phyloP scores from a whole-genome alignment of 2,113 vertebrate species.

The Uropsilus gracilis region DNA sequence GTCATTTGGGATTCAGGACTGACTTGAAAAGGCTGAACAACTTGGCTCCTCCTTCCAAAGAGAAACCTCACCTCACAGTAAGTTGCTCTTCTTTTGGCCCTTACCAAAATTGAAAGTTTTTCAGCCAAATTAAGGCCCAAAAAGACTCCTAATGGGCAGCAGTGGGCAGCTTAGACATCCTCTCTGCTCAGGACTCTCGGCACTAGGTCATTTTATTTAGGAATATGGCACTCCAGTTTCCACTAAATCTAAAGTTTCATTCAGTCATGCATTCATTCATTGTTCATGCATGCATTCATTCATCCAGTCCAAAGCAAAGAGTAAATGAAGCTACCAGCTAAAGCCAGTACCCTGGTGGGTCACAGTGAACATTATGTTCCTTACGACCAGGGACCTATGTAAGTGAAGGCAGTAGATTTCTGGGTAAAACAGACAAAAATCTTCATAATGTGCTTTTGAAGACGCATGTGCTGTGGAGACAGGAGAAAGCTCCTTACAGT shows the following conservation, averaged over 20 bases:
- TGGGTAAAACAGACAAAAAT: not conserved
- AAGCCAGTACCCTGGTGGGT: not conserved
- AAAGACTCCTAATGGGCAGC: not conserved
- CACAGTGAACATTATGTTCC: not conserved
- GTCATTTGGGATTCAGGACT: not conserved
- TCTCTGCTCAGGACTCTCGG: not conserved
- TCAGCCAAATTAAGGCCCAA: slow-evolving; percentile 26
- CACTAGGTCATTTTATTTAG: not conserved
- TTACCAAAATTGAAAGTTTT: slow-evolving; percentile 27
- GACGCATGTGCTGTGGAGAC: not conserved
- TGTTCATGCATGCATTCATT: not conserved
- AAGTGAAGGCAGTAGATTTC: not conserved
- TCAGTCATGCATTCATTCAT: not conserved
- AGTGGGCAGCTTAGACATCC: not conserved
- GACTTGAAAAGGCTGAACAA: not conserved
- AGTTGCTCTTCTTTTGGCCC: slow-evolving; percentile 29
- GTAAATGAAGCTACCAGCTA: not conserved
- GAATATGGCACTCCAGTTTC: not conserved
- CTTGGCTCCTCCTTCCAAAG: not conserved
- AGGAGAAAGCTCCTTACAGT: not conserved
- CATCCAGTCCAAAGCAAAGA: not conserved
- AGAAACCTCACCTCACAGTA: not conserved
- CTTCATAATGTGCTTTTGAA: not conserved
- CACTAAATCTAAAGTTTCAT: not conserved
- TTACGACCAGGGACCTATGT: not conserved